A percentile compares a stretch with the other conserved stretches of the same genome.
Evolutionary conservation across 1,140 invertebrate genomes (phyloP).

Genomic region (Holcopasites calliopsidis): DNA sequence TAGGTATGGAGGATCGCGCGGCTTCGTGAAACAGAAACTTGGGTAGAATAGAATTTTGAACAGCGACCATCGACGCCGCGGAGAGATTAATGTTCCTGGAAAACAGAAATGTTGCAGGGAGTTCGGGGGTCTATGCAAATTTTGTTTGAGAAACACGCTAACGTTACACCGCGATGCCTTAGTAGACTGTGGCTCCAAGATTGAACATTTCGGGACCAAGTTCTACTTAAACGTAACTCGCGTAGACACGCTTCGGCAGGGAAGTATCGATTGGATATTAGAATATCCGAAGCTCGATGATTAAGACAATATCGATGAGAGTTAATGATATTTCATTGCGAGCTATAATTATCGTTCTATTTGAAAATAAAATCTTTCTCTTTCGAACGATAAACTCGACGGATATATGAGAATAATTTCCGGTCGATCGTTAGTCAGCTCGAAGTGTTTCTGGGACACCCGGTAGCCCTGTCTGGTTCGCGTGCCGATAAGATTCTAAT

Average conservation of each 20-base stretch:
- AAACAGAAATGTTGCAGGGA: not conserved
- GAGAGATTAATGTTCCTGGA: slow-evolving; percentile 3
- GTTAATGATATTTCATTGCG: too few species aligned
- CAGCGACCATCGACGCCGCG: too few species aligned
- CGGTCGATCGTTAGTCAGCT: not conserved
- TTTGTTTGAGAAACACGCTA: slow-evolving; percentile 2
- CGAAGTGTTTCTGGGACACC: slow-evolving; percentile 1
- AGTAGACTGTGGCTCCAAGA: not conserved
- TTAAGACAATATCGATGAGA: too few species aligned
- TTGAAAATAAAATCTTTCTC: too few species aligned
- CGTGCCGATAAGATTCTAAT: slow-evolving; percentile 65
- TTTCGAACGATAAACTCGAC: too few species aligned
- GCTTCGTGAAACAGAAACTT: not conserved
- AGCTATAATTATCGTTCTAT: too few species aligned
- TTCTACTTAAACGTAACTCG: too few species aligned
- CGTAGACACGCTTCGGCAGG: too few species aligned
- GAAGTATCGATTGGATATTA: too few species aligned
- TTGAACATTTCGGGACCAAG: not conserved
- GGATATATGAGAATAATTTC: too few species aligned
- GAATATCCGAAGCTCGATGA: too few species aligned
- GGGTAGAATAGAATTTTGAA: not conserved
- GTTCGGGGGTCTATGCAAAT: slow-evolving; percentile 8
- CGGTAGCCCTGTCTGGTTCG: slow-evolving; percentile 43
- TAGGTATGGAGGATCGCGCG: not conserved
- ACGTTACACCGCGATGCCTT: not conserved